Evolutionary conservation across 2,113 vertebrate genomes (phyloP), one percentile per base, ranked within the genome.

Genomic region (Oenanthe oenanthe): DNA sequence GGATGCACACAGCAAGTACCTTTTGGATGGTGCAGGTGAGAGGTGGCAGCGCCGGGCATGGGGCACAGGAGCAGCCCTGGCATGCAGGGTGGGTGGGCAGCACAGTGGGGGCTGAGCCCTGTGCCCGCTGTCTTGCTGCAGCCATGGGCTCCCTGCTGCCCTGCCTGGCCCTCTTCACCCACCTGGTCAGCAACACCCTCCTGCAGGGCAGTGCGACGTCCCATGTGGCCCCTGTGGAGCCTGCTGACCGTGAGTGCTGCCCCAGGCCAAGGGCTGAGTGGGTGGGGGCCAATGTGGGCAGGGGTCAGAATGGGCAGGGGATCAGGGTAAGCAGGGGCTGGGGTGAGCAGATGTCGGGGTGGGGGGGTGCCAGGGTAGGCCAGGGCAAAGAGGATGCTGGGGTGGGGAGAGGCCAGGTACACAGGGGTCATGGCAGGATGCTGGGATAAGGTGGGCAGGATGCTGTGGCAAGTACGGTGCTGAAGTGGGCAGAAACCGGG

Each of bases 161-260:
- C 66, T 98, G 98, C 2, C 96, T 99, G 79, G 98, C 98, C 77
- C 98, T 98, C 92, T 98, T 99, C 17, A 98, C 98, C 88, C 99
- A 99, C 98, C 96, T 99, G 90, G 97, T 99, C 93, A 98, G 99
- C 0, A 99, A 99, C 96, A 98, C 98, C 91, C 98, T 99, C 22
- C 58, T 98, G 63, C 98, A 99, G 38, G 99, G 99, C 32, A 99
- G 98, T 3, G 98, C 98, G 29, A 99, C 99, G 80, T 98, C 98
- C 60, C 99, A 99, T 65, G 97, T 98, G 97, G 98, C 99, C 77
- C 98, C 98, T 3, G 98, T 98, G 32, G 99, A 99, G 89, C 98
- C 99, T 4, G 98, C 99, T 0, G 99, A 99, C 58, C 95, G 99
- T 99, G 89, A 98, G 98, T 98, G 67, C 73, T 34, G 26, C 8